Evolutionary conservation across 2,113 vertebrate genomes (phyloP).

Genomic region (Pachyramphus minor): DNA sequence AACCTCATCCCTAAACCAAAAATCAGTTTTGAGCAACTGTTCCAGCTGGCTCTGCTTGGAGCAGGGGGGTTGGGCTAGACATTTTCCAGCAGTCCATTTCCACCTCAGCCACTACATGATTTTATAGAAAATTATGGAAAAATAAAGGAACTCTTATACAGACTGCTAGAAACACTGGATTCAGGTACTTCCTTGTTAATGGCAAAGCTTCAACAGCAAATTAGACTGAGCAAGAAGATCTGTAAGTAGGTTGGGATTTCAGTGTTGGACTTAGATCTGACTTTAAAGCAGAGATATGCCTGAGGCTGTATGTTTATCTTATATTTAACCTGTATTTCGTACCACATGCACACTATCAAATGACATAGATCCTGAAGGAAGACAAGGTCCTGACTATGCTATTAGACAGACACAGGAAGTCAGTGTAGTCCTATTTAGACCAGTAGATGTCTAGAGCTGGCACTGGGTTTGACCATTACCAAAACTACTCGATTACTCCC

Average conservation of each 20-base stretch:
- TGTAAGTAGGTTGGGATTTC: not conserved
- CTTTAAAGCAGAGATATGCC: not conserved
- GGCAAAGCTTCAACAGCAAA: not conserved
- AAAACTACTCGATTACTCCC: not conserved
- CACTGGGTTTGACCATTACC: not conserved
- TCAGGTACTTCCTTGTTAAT: not conserved
- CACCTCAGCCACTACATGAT: not conserved
- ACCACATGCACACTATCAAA: not conserved
- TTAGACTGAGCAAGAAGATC: not conserved
- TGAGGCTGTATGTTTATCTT: not conserved
- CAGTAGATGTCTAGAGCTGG: not conserved
- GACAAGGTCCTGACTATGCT: not conserved
- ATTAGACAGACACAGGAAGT: not conserved
- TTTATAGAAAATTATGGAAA: not conserved
- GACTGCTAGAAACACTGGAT: not conserved
- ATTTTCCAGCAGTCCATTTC: not conserved
- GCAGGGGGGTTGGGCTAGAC: not conserved
- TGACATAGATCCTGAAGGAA: not conserved
- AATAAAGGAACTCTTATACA: not conserved
- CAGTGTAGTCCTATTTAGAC: not conserved
- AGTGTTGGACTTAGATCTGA: not conserved
- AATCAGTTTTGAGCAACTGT: not conserved
- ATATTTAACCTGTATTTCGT: not conserved
- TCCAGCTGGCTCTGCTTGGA: not conserved
- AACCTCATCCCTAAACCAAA: not conserved